Evolutionary conservation across 64 coral and sea anemone species (phyloP).

Genomic region (Stylophora pistillata): DNA sequence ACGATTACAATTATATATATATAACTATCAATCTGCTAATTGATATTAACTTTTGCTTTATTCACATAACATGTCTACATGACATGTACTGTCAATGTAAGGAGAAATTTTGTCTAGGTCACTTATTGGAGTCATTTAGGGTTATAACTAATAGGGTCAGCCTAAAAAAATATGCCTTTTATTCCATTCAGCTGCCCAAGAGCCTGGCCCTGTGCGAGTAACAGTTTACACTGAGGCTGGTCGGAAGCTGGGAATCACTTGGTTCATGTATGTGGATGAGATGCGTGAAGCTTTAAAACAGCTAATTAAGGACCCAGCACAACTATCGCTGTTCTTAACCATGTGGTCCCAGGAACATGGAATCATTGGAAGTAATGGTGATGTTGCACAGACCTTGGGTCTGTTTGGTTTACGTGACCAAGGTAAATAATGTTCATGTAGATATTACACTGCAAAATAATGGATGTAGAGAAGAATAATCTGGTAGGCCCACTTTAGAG

Average conservation of each 20-base stretch:
- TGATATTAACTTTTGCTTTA: no score
- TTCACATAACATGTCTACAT: no score
- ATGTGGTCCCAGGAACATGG: conserved; percentile 11
- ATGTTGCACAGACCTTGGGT: conserved; percentile 7
- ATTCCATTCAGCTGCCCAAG: not conserved
- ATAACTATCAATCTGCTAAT: no score
- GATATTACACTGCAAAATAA: no score
- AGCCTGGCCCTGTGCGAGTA: not conserved
- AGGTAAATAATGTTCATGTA: no score
- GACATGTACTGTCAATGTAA: no score
- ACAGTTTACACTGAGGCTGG: not conserved
- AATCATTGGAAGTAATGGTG: not conserved
- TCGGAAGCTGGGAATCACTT: not conserved
- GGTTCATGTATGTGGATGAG: conserved; percentile 1
- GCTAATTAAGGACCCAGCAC: not conserved
- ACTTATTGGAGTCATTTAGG: no score
- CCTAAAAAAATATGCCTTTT: not conserved
- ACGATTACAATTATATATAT: no score
- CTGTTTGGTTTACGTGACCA: not conserved
- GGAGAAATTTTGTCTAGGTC: no score
- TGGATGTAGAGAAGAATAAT: not conserved
- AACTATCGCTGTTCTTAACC: not conserved
- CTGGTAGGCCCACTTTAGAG: not conserved
- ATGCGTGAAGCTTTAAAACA: not conserved
- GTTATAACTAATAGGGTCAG: not conserved